These are phyloP conservation scores for Minunthozetes semirufus DNA, from an alignment of 2,888 invertebrate genomes.

Conservation along the genomic window DNA sequence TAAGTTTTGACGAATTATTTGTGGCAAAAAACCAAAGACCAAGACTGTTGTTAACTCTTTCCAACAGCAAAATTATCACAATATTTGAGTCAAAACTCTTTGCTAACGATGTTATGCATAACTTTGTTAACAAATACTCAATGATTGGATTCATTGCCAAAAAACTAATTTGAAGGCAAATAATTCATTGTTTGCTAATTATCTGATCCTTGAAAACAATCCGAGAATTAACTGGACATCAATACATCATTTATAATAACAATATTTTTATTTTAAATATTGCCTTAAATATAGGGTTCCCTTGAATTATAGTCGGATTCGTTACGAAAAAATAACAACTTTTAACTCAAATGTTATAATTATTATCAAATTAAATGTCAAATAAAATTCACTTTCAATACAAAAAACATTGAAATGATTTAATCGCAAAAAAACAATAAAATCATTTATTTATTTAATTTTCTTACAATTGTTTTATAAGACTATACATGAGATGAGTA, in stretches of 20 bases:
- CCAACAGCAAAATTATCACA: no score
- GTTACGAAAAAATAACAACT: no score
- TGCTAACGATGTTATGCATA: no score
- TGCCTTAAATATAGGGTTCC: no score
- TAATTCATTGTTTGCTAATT: conserved; percentile 26
- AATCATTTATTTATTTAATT: not conserved
- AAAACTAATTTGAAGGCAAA: conserved; percentile 21
- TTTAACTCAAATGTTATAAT: no score
- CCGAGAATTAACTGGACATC: not conserved
- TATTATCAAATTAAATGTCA: no score
- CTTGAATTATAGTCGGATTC: no score
- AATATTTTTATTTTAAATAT: not conserved
- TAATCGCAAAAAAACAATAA: not conserved
- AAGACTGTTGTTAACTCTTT: no score
- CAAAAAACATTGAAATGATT: not conserved
- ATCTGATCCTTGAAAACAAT: not conserved
- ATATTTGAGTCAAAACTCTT: no score
- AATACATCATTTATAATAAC: not conserved
- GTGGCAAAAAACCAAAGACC: no score
- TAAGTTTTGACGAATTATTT: no score
- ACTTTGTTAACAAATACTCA: not conserved
- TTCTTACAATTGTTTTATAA: not conserved
- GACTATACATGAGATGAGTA: not conserved
- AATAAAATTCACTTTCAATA: no score
- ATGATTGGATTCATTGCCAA: conserved; percentile 25